phyloP scores from a whole-genome alignment of 2,888 invertebrate genomes.

The Philonicus albiceps region DNA sequence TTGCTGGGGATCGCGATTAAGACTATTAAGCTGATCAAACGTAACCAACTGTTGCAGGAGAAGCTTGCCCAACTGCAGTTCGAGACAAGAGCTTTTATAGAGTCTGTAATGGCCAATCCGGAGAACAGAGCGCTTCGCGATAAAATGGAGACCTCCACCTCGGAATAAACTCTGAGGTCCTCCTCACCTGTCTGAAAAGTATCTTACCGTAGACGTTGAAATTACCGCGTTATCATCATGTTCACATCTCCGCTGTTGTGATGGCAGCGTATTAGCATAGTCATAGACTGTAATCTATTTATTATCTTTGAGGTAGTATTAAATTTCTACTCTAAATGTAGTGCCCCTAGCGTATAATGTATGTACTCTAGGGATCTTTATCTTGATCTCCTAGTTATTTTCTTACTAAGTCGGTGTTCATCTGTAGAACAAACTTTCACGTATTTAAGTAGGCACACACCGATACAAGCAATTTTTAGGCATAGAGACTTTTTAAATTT shows the following conservation, averaged over 20 bases:
- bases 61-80: conserved; percentile 69
- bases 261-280: neutral
- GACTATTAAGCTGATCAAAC: conserved; percentile 70
- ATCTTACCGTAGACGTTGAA: neutral
- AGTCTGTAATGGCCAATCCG: conserved; percentile 67
- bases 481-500: conserved; percentile 27
- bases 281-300: conserved; percentile 30
- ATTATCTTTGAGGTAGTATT: conserved; percentile 27
- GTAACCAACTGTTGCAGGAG: conserved; percentile 69
- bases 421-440: neutral
- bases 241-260: neutral
- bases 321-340: conserved; percentile 15
- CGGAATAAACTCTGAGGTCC: neutral
- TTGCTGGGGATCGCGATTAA: conserved; percentile 71
- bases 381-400: conserved; percentile 20
- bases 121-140: conserved; percentile 59
- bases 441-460: neutral
- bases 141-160: conserved; percentile 47
- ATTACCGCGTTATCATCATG: neutral
- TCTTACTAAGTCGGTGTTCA: conserved; percentile 8
- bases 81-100: conserved; percentile 71
- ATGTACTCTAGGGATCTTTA: conserved; percentile 12
- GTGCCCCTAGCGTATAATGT: neutral
- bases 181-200: neutral
- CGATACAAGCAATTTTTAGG: conserved; percentile 29